These are phyloP conservation scores for Aphaenogaster rudis DNA, from an alignment of 1,140 invertebrate species.

Conservation along the genomic window DNA sequence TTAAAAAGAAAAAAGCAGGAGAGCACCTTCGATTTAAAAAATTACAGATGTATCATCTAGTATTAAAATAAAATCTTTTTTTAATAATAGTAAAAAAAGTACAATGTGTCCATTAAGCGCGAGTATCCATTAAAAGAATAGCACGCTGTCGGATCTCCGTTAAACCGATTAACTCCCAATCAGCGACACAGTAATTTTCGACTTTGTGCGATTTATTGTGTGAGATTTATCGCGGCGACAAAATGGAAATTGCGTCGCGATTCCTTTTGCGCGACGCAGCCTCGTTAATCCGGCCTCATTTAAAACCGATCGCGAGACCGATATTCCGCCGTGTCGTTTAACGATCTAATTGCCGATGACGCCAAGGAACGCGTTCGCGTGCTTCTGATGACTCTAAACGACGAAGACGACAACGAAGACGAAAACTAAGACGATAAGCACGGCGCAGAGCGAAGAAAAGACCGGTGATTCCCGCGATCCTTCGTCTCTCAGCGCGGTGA, in stretches of 20 bases:
- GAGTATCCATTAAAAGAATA: not conserved
- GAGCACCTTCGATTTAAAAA: not conserved
- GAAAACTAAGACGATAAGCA: not conserved
- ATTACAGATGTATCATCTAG: not conserved
- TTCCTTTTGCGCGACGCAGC: not conserved
- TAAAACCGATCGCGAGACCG: constrained; percentile 50
- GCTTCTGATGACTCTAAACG: constrained; percentile 50
- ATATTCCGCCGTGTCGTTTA: constrained; percentile 57
- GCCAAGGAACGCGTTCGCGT: not conserved
- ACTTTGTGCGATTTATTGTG: constrained; percentile 2
- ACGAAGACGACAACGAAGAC: not conserved
- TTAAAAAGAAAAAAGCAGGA: not conserved
- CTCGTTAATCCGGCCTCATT: constrained; percentile 30
- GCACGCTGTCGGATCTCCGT: not conserved
- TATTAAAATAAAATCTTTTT: not conserved
- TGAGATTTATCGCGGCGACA: not conserved
- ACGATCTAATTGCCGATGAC: constrained; percentile 37
- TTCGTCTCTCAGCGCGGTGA: constrained; percentile 12
- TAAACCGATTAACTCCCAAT: not conserved
- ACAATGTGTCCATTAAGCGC: not conserved
- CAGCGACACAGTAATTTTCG: not conserved
- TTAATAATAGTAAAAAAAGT: not conserved
- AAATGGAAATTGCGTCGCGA: constrained; percentile 32
- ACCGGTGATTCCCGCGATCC: constrained; percentile 17
- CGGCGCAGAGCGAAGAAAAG: not conserved